A percentile compares a stretch with the other conserved stretches of the same genome.
Evolutionary conservation across 2,888 invertebrate genomes (phyloP).

Genomic region (Podotricha telesiphe): DNA sequence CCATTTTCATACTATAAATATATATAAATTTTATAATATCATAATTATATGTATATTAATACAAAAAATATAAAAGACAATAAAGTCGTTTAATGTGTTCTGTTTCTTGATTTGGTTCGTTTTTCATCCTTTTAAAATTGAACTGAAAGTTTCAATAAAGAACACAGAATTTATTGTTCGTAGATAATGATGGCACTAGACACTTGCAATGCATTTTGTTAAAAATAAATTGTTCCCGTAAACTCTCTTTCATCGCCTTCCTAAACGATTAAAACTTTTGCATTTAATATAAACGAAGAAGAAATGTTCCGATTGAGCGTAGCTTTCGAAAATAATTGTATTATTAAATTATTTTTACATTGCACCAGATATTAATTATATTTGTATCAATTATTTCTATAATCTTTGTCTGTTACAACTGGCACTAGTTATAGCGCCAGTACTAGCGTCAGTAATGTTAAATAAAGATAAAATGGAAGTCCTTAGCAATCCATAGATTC

Average conservation of each 20-base stretch:
- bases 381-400: too few relatives aligned
- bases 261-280: constrained; percentile 29
- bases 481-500: too few relatives aligned
- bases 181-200: constrained; percentile 18
- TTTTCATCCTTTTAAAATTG: constrained; percentile 8
- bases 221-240: constrained; percentile 25
- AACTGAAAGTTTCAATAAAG: background rate
- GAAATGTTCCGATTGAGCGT: background rate
- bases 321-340: background rate
- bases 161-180: constrained; percentile 9
- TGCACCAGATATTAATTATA: background rate
- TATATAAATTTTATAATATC: too few relatives aligned
- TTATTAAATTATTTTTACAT: constrained; percentile 1
- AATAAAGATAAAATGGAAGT: too few relatives aligned
- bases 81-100: background rate
- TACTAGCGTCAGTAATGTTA: too few relatives aligned
- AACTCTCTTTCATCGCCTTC: constrained; percentile 26
- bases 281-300: constrained; percentile 4
- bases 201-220: constrained; percentile 25
- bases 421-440: too few relatives aligned
- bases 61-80: background rate
- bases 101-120: background rate
- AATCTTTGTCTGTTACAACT: too few relatives aligned
- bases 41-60: too few relatives aligned
- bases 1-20: too few relatives aligned